A percentile compares a stretch with the other conserved stretches of the same genome.
Evolutionary conservation across 2,797 vertebrate species (phyloP).

Genomic region (Allobates femoralis): DNA sequence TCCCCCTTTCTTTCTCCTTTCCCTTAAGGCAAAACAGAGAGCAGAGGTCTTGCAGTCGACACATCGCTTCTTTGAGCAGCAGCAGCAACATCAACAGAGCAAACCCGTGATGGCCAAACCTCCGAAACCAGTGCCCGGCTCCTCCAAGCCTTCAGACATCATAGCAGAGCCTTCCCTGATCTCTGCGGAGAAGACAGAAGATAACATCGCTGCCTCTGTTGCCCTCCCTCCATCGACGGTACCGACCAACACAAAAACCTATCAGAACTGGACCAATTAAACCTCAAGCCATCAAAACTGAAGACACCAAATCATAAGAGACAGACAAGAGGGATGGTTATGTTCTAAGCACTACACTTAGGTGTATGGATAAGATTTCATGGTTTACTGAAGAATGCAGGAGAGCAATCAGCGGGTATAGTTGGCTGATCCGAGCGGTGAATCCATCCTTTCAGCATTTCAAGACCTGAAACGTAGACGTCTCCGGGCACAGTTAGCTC

Average conservation of each 20-base stretch:
- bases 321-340: constrained; percentile 55
- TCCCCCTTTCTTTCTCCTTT: constrained; percentile 62
- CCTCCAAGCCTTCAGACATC: constrained; percentile 76
- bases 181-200: constrained; percentile 84
- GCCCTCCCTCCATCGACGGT: constrained; percentile 67
- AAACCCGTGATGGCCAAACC: constrained; percentile 88
- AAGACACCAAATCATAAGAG: constrained; percentile 91
- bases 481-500: not conserved
- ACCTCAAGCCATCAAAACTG: constrained; percentile 97
- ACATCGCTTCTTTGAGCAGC: constrained; percentile 97
- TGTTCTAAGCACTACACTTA: constrained; percentile 65
- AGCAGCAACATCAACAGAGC: constrained; percentile 84
- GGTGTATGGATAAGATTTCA: constrained; percentile 36
- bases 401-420: constrained; percentile 29
- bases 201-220: constrained; percentile 74
- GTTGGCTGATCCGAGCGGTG: constrained; percentile 29
- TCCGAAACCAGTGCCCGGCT: constrained; percentile 79
- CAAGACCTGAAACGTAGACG: constrained; percentile 17
- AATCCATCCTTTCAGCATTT: constrained; percentile 32
- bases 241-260: constrained; percentile 83
- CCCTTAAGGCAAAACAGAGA: constrained; percentile 93
- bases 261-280: constrained; percentile 98
- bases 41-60: constrained; percentile 98
- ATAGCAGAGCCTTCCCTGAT: constrained; percentile 72
- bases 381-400: constrained; percentile 55